Evolutionary conservation across 2,888 invertebrate genomes (phyloP).

Genomic region (Notodonta ziczac): DNA sequence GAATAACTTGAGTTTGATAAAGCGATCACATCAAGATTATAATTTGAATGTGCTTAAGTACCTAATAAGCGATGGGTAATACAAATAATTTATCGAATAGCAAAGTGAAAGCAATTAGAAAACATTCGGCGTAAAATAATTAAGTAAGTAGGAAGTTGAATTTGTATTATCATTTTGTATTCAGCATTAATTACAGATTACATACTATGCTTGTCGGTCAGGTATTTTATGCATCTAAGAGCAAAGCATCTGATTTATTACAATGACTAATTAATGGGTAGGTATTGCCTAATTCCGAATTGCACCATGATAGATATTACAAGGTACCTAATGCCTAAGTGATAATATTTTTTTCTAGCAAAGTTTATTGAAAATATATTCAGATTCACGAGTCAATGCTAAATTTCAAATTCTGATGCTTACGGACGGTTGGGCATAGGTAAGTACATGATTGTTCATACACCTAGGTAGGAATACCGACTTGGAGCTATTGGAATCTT

Average conservation of each 20-base stretch:
- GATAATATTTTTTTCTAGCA: background rate
- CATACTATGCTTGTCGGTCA: too few relatives aligned
- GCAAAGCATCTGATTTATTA: too few relatives aligned
- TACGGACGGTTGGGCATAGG: background rate
- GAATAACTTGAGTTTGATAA: constrained; percentile 73
- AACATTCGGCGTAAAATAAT: background rate
- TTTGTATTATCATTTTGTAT: background rate
- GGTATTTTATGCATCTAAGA: too few relatives aligned
- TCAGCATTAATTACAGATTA: too few relatives aligned
- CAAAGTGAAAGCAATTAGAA: constrained; percentile 8
- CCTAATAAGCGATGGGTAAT: constrained; percentile 16
- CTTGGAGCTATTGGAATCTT: background rate
- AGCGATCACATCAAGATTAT: constrained; percentile 65
- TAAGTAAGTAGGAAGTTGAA: background rate
- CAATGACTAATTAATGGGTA: too few relatives aligned
- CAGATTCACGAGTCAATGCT: constrained; percentile 4
- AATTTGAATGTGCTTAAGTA: constrained; percentile 60
- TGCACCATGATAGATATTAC: too few relatives aligned
- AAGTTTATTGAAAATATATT: background rate
- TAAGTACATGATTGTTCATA: background rate
- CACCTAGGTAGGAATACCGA: background rate
- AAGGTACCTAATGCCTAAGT: too few relatives aligned
- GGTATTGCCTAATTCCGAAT: too few relatives aligned
- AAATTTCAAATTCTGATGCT: constrained; percentile 2
- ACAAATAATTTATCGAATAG: background rate